Percentiles rank a stretch among this genome's conserved stretches.
Conservation (phyloP, 2,888 invertebrate species). For the Ypsolopha sequella region DNA sequence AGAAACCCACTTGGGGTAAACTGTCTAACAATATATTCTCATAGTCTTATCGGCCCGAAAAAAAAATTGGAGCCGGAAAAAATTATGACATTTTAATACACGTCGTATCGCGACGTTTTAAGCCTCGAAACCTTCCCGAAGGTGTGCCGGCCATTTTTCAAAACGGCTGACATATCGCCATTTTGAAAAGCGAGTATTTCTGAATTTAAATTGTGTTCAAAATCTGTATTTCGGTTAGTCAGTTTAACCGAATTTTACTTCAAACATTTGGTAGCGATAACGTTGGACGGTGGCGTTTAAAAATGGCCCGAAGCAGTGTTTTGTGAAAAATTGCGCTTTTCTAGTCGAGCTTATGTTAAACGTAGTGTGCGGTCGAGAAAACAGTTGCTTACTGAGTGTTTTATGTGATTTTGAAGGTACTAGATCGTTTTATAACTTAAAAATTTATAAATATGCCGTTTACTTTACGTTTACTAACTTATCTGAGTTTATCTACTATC, state of each 20-base stretch:
- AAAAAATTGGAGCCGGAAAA: neutral
- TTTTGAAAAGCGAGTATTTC: constrained; percentile 14
- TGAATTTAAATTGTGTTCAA: constrained; percentile 18
- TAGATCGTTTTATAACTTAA: neutral
- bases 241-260: constrained; percentile 17
- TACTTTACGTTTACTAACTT: neutral
- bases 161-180: constrained; percentile 33
- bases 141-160: constrained; percentile 31
- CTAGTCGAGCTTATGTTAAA: neutral
- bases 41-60: neutral
- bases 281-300: constrained; percentile 29
- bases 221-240: neutral
- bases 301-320: constrained; percentile 23
- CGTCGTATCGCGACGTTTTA: neutral
- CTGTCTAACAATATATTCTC: neutral
- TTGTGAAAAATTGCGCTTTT: constrained; percentile 20
- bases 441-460: neutral
- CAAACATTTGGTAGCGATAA: constrained; percentile 28
- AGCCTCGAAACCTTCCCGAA: neutral
- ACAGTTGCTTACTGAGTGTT: neutral
- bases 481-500: too few species aligned
- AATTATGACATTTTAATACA: neutral
- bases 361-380: neutral
- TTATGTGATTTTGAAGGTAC: neutral
- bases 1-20: neutral